Evolutionary conservation across 1,140 invertebrate genomes (phyloP), one percentile per base, ranked within the genome.

Genomic region (Solenopsis invicta): DNA sequence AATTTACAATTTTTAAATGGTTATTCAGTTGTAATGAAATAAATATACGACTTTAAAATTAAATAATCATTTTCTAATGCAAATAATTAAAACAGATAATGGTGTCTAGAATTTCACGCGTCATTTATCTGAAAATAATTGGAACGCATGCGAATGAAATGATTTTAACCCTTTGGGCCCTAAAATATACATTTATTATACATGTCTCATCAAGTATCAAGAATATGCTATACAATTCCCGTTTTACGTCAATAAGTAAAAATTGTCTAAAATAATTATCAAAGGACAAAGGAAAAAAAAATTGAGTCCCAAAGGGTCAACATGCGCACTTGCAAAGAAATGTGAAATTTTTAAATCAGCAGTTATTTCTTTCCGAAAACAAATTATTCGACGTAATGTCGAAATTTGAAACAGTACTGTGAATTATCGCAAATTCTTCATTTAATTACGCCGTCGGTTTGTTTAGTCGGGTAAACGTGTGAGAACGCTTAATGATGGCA

Each of bases 61-160:
- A 41, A 41, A 41, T 41, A 41, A 10, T 10, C n/a, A 29, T n/a
- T 64, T 77, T 18, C 10, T 21, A 37, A n/a, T 34, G 10, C 29
- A 29, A 56, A 56, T 56, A 56, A 75, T 75, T 74, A 54, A 29
- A 56, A 56, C 37, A 56, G 56, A 56, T 74, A 54, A 66, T 8
- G 34, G 8, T 3, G 61, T 69, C 54, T 4, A n/a, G 12, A 81
- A 52, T 52, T 67, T 24, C 9, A 18, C 0, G 9, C 8, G 16
- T 50, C 16, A n/a, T 12, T 77, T 8, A 12, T 12, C 10, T 16
- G 12, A 45, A 48, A 78, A 52, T 67, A 29, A 37, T 78, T 66
- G 6, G 10, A 76, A 24, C 18, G n/a, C 6, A 45, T 59, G 13
- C 9, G 24, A 10, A 9, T 6, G 18, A 21, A n/a, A 34, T 66